Evolutionary conservation across 2,888 invertebrate genomes (phyloP).

Genomic region (Tetropium fuscum): DNA sequence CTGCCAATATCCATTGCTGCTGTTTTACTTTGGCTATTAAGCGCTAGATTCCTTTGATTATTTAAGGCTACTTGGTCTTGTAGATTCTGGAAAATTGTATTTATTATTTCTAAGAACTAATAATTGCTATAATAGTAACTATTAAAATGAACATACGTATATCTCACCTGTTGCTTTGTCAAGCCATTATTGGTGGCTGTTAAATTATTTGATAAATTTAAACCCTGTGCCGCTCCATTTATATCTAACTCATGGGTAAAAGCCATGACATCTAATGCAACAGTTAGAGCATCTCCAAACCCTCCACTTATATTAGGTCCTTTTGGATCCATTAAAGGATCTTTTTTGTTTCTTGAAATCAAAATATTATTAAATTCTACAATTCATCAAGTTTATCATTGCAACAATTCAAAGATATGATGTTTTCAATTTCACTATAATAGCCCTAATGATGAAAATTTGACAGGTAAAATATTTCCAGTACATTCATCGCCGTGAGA

Average conservation of each 20-base stretch:
- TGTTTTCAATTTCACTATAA: no score
- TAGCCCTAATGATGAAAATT: no score
- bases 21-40: conserved; percentile 26
- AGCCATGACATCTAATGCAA: conserved; percentile 86
- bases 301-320: conserved; percentile 66
- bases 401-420: no score
- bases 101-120: neutral
- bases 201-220: conserved; percentile 54
- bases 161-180: conserved; percentile 14
- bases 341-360: conserved; percentile 49
- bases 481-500: no score
- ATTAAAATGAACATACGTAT: neutral
- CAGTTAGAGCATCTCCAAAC: conserved; percentile 75
- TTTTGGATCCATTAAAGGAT: conserved; percentile 63
- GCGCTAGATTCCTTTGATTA: conserved; percentile 46
- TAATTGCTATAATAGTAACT: no score
- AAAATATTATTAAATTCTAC: neutral
- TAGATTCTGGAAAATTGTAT: conserved; percentile 38
- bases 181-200: conserved; percentile 32
- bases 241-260: conserved; percentile 77
- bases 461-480: no score
- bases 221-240: conserved; percentile 53
- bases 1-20: neutral
- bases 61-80: conserved; percentile 46
- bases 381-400: neutral